A percentile compares a stretch with the other conserved stretches of the same genome.
Evolutionary conservation across 2,113 vertebrate species (phyloP).

Genomic region (Calyptommatus sinebrachiatus): DNA sequence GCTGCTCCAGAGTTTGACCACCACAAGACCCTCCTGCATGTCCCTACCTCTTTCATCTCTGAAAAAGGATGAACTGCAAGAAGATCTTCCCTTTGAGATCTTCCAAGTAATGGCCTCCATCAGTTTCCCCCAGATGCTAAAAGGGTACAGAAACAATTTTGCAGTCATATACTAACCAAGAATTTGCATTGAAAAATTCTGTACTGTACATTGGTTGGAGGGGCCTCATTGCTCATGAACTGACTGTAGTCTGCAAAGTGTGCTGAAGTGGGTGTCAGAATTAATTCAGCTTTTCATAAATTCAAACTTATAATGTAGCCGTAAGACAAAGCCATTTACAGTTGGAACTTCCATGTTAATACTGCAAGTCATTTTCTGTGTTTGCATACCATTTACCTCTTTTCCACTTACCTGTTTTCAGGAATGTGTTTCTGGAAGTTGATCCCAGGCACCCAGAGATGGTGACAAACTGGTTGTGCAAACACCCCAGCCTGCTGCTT

Average conservation of each 20-base stretch:
- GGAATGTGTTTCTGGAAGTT: conserved; percentile 90
- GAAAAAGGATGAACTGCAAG: too few relatives aligned
- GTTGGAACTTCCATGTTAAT: too few relatives aligned
- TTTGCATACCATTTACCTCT: not conserved
- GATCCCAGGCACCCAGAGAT: conserved; percentile 86
- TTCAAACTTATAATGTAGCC: not conserved
- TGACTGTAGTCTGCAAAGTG: not conserved
- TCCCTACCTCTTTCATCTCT: too few relatives aligned
- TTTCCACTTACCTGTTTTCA: conserved; percentile 52
- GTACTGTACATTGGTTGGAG: not conserved
- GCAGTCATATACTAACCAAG: not conserved
- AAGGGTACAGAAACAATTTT: not conserved
- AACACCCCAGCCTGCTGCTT: conserved; percentile 62
- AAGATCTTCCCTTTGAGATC: too few relatives aligned
- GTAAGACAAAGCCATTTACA: not conserved
- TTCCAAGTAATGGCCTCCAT: too few relatives aligned
- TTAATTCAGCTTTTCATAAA: not conserved
- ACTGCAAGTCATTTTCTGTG: not conserved
- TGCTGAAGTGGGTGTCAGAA: not conserved
- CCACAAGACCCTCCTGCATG: too few relatives aligned
- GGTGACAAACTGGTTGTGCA: conserved; percentile 78
- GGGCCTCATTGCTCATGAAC: not conserved
- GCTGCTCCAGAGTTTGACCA: not conserved
- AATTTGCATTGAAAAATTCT: conserved; percentile 2
- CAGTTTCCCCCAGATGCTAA: not conserved